Base-by-base conservation (phyloP, 2,113 vertebrate species). In the Neodon shergylaensis region DNA sequence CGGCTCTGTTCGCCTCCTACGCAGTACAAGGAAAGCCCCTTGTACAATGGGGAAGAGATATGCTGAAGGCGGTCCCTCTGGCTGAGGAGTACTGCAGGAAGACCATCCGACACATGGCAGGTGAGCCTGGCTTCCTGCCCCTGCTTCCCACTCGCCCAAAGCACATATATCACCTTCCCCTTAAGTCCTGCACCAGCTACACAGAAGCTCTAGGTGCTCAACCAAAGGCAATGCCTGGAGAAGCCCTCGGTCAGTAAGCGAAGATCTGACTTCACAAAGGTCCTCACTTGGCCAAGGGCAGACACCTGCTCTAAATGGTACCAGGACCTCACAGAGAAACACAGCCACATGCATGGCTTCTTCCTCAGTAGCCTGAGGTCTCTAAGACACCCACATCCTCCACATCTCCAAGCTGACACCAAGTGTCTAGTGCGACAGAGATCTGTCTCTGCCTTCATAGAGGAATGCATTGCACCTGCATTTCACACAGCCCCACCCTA, bases 21-120 rank as follows among this genome's bases (percentile, higher is more conserved):
- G 99, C 99, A 0, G 92, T 99, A 28, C 99, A 99, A 98, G 99
- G 99, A 68, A 99, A 99, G 88, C 99, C 99, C 0, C 95, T 99
- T 11, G 99, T 94, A 7, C 98, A 98, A 88, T 99, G 99, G 99
- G 99, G 99, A 65, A 98, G 99, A 31, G 99, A 99, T 19, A 99
- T 99, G 98, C 98, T 99, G 98, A 98, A 98, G 95, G 98, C 98
- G 5, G 97, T 99, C 11, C 99, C 99, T 0, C 99, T 98, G 97
- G 99, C 99, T 0, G 99, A 99, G 96, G 99, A 99, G 54, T 99
- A 99, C 97, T 99, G 99, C 97, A 99, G 97, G 98, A 99, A 99
- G 96, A 99, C 99, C n/a, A 99, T 99, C 96, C 98, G 99, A 22
- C 99, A 99, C 98, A 99, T 99, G 99, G 99, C 99, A 98, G 99